Percentiles rank a stretch among this genome's conserved stretches.
These are phyloP conservation scores for Discoglossus pictus DNA, from an alignment of 2,797 vertebrate genomes.

Conservation along the genomic window DNA sequence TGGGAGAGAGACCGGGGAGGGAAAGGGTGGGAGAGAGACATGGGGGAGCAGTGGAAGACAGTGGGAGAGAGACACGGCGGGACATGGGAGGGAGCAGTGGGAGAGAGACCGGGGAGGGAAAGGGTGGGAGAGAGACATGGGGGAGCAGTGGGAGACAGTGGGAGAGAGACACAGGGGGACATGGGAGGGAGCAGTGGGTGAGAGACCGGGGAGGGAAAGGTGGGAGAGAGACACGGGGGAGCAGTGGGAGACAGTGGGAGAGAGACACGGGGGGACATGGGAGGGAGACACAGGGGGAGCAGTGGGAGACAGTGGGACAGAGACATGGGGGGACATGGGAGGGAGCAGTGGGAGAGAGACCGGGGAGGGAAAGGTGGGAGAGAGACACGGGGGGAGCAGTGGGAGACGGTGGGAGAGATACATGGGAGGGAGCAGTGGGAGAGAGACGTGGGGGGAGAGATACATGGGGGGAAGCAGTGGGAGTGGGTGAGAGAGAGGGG, in stretches of 20 bases:
- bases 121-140: conserved; percentile 2
- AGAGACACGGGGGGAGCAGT: background rate
- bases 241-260: background rate
- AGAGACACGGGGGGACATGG: conserved; percentile 41
- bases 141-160: conserved; percentile 58
- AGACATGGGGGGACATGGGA: background rate
- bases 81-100: too few relatives aligned
- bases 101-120: too few relatives aligned
- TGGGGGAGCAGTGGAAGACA: too few relatives aligned
- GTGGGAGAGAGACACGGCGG: too few relatives aligned
- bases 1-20: too few relatives aligned
- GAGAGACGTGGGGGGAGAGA: too few relatives aligned
- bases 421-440: too few relatives aligned
- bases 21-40: too few relatives aligned
- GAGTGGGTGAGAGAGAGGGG: background rate
- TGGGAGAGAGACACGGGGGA: conserved; percentile 44
- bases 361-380: background rate
- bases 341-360: conserved; percentile 17
- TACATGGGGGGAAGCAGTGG: background rate
- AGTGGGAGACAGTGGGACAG: background rate
- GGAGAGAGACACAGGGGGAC: conserved; percentile 3
- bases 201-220: conserved; percentile 50
- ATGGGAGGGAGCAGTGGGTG: too few relatives aligned
- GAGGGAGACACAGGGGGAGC: conserved; percentile 36
- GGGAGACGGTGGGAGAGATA: background rate